These are phyloP conservation scores for Stegana nigrithorax DNA, from an alignment of 2,888 invertebrate genomes.

Conservation along the genomic window DNA sequence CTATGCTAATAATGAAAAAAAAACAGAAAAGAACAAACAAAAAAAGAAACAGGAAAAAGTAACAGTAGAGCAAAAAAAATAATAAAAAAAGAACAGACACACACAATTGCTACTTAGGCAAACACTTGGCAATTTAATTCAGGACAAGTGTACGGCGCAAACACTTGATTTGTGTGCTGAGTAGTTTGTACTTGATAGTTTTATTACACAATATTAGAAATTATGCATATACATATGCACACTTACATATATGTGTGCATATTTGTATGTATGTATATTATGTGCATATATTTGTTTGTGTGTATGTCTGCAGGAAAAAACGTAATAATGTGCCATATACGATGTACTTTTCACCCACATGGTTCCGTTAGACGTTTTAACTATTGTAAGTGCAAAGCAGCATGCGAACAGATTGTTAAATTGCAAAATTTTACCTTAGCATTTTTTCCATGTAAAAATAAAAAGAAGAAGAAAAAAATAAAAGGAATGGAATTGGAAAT, in stretches of 20 bases:
- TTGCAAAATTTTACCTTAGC: too few species aligned
- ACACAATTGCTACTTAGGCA: slow-evolving; percentile 12
- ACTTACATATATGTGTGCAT: slow-evolving; percentile 3
- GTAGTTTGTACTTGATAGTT: slow-evolving; percentile 10
- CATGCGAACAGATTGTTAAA: too few species aligned
- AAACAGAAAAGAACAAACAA: neutral
- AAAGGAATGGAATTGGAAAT: neutral
- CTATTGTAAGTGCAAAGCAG: too few species aligned
- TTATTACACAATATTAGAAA: slow-evolving; percentile 15
- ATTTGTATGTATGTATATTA: too few species aligned
- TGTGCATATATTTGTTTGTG: too few species aligned
- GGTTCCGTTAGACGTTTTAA: too few species aligned
- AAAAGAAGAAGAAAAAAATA: neutral
- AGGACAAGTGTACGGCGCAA: slow-evolving; percentile 8
- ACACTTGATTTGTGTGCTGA: slow-evolving; percentile 11
- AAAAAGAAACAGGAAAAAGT: neutral
- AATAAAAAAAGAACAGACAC: neutral
- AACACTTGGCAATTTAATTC: slow-evolving; percentile 13
- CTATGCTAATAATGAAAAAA: slow-evolving; percentile 12
- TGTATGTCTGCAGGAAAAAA: too few species aligned
- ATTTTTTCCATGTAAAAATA: neutral
- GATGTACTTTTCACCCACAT: too few species aligned
- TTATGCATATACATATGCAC: too few species aligned
- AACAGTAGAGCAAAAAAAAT: neutral
- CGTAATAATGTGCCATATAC: too few species aligned